Evolutionary conservation across 2,797 vertebrate genomes (phyloP).

Genomic region (Amazona ochrocephala): DNA sequence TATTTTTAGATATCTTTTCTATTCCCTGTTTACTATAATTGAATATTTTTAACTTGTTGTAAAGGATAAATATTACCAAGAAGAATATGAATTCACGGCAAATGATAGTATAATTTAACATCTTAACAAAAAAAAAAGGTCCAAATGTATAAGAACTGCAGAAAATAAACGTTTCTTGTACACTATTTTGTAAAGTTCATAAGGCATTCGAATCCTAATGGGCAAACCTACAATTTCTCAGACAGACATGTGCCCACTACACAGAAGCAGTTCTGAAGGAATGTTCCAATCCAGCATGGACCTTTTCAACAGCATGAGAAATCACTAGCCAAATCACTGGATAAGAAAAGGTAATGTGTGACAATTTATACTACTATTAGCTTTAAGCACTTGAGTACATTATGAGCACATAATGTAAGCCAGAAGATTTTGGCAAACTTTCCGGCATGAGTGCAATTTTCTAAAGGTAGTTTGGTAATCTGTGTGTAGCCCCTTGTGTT

Average conservation of each 20-base stretch:
- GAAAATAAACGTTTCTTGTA: background rate
- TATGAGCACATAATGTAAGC: background rate
- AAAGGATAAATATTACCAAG: background rate
- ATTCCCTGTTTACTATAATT: background rate
- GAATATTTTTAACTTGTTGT: background rate
- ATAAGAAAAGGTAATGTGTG: background rate
- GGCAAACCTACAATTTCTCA: background rate
- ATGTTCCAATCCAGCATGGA: background rate
- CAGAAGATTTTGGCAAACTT: background rate
- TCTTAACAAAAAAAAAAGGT: background rate
- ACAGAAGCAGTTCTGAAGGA: background rate
- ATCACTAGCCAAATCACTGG: background rate
- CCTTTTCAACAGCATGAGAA: background rate
- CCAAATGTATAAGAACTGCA: background rate
- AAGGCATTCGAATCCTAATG: background rate
- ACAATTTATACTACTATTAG: background rate
- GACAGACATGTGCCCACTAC: rapidly evolving
- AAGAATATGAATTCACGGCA: background rate
- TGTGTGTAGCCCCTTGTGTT: background rate
- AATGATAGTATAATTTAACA: background rate
- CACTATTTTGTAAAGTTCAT: background rate
- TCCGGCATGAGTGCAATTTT: background rate
- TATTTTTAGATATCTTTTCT: background rate
- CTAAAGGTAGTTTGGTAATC: background rate
- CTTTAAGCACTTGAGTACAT: background rate